Evolutionary conservation across 2,797 vertebrate genomes (phyloP), one percentile per base, ranked within the genome.

Genomic region (Steatocranus sp.): DNA sequence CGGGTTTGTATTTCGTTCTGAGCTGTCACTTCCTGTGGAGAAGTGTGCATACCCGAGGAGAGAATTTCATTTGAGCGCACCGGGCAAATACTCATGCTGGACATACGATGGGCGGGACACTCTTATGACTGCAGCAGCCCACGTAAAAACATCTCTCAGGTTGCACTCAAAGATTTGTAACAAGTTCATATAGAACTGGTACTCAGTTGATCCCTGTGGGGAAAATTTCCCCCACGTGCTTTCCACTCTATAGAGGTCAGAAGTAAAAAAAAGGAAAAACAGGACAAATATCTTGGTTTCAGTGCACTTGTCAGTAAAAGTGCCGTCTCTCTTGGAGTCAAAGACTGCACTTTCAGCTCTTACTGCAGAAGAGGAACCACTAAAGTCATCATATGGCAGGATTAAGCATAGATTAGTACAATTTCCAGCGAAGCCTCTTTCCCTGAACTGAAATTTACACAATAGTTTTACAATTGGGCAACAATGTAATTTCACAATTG

Each of bases 361-460:
- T 73, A 11, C 25, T 73, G 41, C 23, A 48, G 68, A 73, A 73
- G 68, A 73, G 85, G 90, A 93, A 93, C 81, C 66, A 6, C 10
- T 41, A 32, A 83, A 77, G n/a, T 54, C 4, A 8, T 8, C 4
- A 30, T 48, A 73, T 48, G 12, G 32, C 54, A 85, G 20, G 7
- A 15, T 15, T 48, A n/a, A 68, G 78, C 70, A 11, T 73, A 3
- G 70, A 92, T 85, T 78, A 92, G 86, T 66, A 91, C 86, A 50
- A 32, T 30, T 93, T 95, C 91, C 76, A 76, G 38, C 68, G 91
- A 94, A 93, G 80, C 27, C 11, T 79, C 30, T 78, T 94, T 87
- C 87, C 87, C 85, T 89, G 87, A 93, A 90, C 50, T 50, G 75
- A 79, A 20, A 81, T 93, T 95, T 95, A 75, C 93, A 90, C 94